A percentile compares a stretch with the other conserved stretches of the same genome.
Conservation (phyloP, 2,113 vertebrate genomes). For the Oenanthe oenanthe region DNA sequence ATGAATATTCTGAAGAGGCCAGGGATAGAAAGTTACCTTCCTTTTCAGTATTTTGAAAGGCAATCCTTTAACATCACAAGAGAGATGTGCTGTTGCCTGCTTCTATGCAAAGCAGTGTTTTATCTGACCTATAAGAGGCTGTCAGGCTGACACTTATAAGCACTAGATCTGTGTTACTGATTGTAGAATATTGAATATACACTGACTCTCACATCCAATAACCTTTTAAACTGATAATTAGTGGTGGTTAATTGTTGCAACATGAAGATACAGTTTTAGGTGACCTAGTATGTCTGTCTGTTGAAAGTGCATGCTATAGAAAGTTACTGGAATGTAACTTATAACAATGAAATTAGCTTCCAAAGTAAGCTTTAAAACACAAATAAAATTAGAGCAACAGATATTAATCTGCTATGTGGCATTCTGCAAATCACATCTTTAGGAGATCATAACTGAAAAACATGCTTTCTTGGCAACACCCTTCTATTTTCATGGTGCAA, state of each 20-base stretch:
- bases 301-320: slow-evolving; percentile 16
- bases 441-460: slow-evolving; percentile 70
- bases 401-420: slow-evolving; percentile 55
- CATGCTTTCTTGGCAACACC: slow-evolving; percentile 71
- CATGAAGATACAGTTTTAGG: slow-evolving; percentile 19
- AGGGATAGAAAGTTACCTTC: slow-evolving; percentile 56
- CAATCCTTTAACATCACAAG: slow-evolving; percentile 16
- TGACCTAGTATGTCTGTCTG: background rate
- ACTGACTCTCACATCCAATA: slow-evolving; percentile 36
- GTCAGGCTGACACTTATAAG: slow-evolving; percentile 32
- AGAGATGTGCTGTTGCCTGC: slow-evolving; percentile 1
- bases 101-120: slow-evolving; percentile 23
- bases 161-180: slow-evolving; percentile 45
- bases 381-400: slow-evolving; percentile 74
- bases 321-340: slow-evolving; percentile 53
- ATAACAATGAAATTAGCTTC: slow-evolving; percentile 50
- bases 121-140: slow-evolving; percentile 56
- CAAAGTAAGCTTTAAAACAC: slow-evolving; percentile 67
- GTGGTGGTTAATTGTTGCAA: slow-evolving; percentile 25
- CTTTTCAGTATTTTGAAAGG: slow-evolving; percentile 49
- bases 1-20: slow-evolving; percentile 55
- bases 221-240: slow-evolving; percentile 47
- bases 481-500: slow-evolving; percentile 79
- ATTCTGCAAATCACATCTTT: slow-evolving; percentile 70
- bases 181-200: slow-evolving; percentile 49